Base-by-base conservation (phyloP, 2,113 vertebrate genomes). In the Epinephelus lanceolatus region DNA sequence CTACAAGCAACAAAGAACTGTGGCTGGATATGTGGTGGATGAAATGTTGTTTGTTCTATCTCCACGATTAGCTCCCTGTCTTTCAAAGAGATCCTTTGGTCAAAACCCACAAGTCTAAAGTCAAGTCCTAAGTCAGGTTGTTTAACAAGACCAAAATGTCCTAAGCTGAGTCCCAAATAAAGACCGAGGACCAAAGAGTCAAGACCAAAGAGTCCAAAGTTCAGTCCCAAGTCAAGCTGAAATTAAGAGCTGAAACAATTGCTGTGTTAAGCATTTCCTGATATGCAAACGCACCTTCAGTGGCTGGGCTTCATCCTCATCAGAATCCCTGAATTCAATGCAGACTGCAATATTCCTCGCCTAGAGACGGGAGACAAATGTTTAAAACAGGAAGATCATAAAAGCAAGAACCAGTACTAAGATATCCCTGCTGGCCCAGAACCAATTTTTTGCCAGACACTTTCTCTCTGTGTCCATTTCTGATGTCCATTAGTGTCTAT, bases 261-360 rank as follows among this genome's bases (percentile, higher is more conserved):
- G 15, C 23, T 56, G 42, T 3, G n/a, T 23, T 63, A 21, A 60
- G 40, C 1, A 40, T 18, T 63, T 33, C 2, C 51, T 65, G n/a
- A 18, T 14, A n/a, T 66, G 33, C 37, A 52, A 82, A 92, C 89
- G 75, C 83, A 99, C 98, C 97, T 97, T 98, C 59, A 99, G 92
- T 12, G 97, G 95, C 78, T 93, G 95, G 27, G 96, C 95, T 76
- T 97, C 97, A 76, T 98, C 97, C 53, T 97, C 96, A 86, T 99
- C 98, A 3, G 97, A 97, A 83, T 99, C 98, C 92, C 95, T 98
- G 94, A 99, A 99, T 90, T 99, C 97, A 84, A 99, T 94, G 70
- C 97, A 97, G 37, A 99, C 91, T 2, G 98, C 97, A 83, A 99
- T 98, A 89, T 99, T 99, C 92, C 98, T 97, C 42, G 98, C 98